Evolutionary conservation across 1,140 invertebrate species (phyloP), one percentile per base, ranked within the genome.

Genomic region (Cydia strobilella): DNA sequence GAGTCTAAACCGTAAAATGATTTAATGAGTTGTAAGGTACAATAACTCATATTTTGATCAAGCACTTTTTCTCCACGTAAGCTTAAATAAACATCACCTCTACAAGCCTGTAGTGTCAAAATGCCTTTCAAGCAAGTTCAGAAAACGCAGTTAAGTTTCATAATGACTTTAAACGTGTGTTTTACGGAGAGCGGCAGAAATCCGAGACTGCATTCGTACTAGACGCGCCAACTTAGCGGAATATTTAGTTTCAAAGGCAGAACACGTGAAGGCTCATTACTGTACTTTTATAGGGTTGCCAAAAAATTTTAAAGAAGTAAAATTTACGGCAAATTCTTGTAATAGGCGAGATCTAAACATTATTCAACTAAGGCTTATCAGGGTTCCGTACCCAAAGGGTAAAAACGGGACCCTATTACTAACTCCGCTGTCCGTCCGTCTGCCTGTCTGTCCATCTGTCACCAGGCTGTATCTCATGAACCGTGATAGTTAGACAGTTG

Each of bases 231-330:
- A 69, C 65, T 74, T 76, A 71, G 31, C 74, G 18, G 65, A 74
- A 76, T 78, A 76, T 78, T 78, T 74, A 73, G 77, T 78, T 78
- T 78, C 77, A 78, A 78, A 78, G 77, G 74, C 74, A 27, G 65
- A 35, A 69, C 65, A 69, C 65, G 59, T 74, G 62, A 72, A 74
- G 69, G 69, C 73, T 72, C 76, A 75, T 77, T 77, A 77, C 76
- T 73, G 65, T 69, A 20, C 65, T 69, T 23, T 9, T 69, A 18
- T 69, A 69, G 65, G 65, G 65, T 69, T 69, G 54, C 54, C 54
- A 23, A 54, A 18, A 54, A 20, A 6, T 6, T 48, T 13, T 48
- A 15, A 15, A 15, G 13, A 39, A 7, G 35, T 39, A 10, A 39
- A 39, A 39, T n/a, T n/a, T n/a, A n/a, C n/a, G n/a, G n/a, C n/a